Conservation (phyloP, 2,888 invertebrate species). For the Chrysolina oricalcia region DNA sequence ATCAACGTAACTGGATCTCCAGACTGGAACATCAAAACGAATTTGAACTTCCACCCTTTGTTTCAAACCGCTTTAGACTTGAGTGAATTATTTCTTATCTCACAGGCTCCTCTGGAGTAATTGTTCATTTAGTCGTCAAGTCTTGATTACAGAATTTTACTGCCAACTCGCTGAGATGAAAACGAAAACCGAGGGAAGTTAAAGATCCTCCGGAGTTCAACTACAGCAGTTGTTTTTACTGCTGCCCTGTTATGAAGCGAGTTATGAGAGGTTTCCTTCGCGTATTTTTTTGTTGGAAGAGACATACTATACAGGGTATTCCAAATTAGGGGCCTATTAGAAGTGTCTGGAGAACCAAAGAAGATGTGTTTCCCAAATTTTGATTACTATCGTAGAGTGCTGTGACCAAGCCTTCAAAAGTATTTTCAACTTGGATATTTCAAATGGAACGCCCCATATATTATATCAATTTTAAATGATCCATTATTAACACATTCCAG, state of each 20-base stretch:
- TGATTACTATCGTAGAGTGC: no score
- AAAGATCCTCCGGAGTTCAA: neutral
- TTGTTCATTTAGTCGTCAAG: slow-evolving; percentile 12
- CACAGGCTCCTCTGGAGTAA: neutral
- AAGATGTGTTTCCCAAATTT: no score
- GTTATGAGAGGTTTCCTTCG: neutral
- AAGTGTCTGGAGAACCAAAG: no score
- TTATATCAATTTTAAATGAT: no score
- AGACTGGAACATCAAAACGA: neutral
- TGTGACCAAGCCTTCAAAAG: no score
- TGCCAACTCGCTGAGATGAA: slow-evolving; percentile 7
- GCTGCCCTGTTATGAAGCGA: neutral
- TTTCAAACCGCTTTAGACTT: neutral
- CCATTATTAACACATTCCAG: no score
- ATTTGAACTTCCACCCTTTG: neutral
- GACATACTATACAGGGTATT: no score
- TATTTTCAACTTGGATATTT: no score
- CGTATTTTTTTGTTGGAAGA: neutral
- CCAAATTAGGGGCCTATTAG: no score
- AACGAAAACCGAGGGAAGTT: neutral
- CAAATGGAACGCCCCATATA: no score
- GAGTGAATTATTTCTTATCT: slow-evolving; percentile 9
- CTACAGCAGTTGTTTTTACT: slow-evolving; percentile 4
- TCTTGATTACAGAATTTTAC: slow-evolving; percentile 16
- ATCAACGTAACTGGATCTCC: neutral